Base-by-base conservation (phyloP, 1,140 invertebrate genomes). In the Scylla paramamosain region DNA sequence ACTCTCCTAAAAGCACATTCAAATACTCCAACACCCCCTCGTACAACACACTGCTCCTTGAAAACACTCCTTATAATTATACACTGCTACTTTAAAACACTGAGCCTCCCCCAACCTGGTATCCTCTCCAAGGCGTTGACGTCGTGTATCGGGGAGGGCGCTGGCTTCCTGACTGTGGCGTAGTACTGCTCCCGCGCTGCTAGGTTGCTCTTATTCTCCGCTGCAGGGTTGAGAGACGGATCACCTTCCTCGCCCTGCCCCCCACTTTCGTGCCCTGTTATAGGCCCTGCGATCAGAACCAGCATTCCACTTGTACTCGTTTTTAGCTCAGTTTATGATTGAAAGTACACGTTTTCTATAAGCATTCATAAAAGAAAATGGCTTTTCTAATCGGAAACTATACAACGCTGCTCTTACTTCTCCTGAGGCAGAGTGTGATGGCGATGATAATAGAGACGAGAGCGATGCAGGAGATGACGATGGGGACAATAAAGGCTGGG, bases 401-500 rank as follows among this genome's bases (percentile, higher is more conserved):
- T n/a, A n/a, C 2, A 77, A 1, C 1, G 8, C n/a, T 77, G 12
- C n/a, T n/a, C 98, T 97, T 96, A 98, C 98, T 98, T 97, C 97
- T 97, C 96, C 97, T 97, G 94, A 97, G 97, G 92, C 98, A 97
- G 28, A 98, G 97, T 20, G 97, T 96, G 16, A 97, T 97, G 39
- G 98, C 97, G 28, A 97, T 97, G 6, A 97, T 97, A 29, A 98
- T 97, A 28, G 98, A 97, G 0, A 98, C 97, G 67, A 98, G 97
- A n/a, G 98, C 96, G 96, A 98, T 97, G 29, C 97, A 96, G 3
- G 98, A 97, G 59, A 98, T 97, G 83, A 98, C 98, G 3, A 98
- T 97, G 2, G 98, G 98, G 45, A 98, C 97, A 95, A 98, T 97
- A 32, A 98, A 97, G 95, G 98, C 97, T 12, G 98, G 97, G 96